A percentile compares a stretch with the other conserved stretches of the same genome.
Conservation (phyloP, 2,113 vertebrate genomes). For the Corvus cornix region DNA sequence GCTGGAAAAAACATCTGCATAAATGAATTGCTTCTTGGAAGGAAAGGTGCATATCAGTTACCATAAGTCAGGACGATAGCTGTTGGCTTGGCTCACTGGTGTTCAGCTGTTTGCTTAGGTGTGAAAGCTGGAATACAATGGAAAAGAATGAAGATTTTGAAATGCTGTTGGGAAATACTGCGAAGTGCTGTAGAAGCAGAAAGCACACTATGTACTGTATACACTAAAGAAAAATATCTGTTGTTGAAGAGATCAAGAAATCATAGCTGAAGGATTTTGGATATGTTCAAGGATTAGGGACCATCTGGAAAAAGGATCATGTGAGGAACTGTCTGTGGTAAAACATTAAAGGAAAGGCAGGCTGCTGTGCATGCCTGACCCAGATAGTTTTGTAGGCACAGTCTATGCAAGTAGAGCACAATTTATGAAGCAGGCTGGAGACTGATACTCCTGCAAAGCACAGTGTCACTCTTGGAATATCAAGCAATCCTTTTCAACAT, state of each 20-base stretch:
- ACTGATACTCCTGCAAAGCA: neutral
- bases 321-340: neutral
- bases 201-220: neutral
- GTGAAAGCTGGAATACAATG: neutral
- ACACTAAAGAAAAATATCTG: neutral
- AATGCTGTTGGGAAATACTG: conserved; percentile 5
- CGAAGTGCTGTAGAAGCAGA: neutral
- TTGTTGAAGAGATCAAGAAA: conserved; percentile 1
- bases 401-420: neutral
- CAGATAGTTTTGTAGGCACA: conserved; percentile 22
- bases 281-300: conserved; percentile 32
- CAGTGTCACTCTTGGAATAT: neutral
- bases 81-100: neutral
- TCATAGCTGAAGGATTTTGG: conserved; percentile 42
- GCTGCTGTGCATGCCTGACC: conserved; percentile 30
- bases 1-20: conserved; percentile 12
- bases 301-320: conserved; percentile 63
- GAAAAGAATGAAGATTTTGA: neutral
- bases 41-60: neutral
- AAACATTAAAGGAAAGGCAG: neutral
- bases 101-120: neutral
- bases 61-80: neutral
- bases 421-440: neutral
- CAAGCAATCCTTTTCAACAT: neutral
- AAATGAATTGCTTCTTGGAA: neutral